These are phyloP conservation scores for Elaeidobius kamerunicus DNA, from an alignment of 2,888 invertebrate species.

Conservation along the genomic window DNA sequence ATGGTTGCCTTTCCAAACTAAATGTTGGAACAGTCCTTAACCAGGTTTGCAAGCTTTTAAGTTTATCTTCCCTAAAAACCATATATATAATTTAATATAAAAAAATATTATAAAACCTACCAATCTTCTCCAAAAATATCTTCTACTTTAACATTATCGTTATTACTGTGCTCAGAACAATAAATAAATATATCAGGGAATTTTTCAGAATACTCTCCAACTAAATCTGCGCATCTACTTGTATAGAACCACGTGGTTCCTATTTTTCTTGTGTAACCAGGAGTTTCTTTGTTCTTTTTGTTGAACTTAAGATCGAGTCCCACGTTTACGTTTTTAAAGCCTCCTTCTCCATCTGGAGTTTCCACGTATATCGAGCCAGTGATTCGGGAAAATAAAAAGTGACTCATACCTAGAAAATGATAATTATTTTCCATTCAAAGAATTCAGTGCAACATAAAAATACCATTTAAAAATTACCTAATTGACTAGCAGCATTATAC, in stretches of 20 bases:
- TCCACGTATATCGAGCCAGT: slow-evolving; percentile 80
- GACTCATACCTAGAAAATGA: slow-evolving; percentile 56
- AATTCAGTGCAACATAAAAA: not conserved
- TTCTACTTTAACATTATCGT: slow-evolving; percentile 64
- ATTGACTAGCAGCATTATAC: slow-evolving; percentile 57
- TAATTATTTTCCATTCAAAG: not conserved
- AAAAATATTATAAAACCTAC: slow-evolving; percentile 24
- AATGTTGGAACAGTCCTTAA: slow-evolving; percentile 67
- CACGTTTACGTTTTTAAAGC: slow-evolving; percentile 65
- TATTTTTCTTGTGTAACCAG: slow-evolving; percentile 59
- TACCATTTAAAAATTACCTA: slow-evolving; percentile 54
- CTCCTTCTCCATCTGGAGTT: slow-evolving; percentile 32
- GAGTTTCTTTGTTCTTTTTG: slow-evolving; percentile 70
- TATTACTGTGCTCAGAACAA: slow-evolving; percentile 49
- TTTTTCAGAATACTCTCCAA: slow-evolving; percentile 65
- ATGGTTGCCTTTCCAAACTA: slow-evolving; percentile 60
- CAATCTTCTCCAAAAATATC: slow-evolving; percentile 57
- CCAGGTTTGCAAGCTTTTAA: slow-evolving; percentile 59
- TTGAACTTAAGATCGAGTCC: slow-evolving; percentile 91
- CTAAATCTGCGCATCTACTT: slow-evolving; percentile 64
- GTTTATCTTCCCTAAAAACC: slow-evolving; percentile 51
- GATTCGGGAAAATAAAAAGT: slow-evolving; percentile 74
- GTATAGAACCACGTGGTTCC: slow-evolving; percentile 73
- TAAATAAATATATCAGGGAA: slow-evolving; percentile 74
- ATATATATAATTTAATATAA: not conserved